Conservation (phyloP, 2,113 vertebrate genomes). For the Miniopterus natalensis region DNA sequence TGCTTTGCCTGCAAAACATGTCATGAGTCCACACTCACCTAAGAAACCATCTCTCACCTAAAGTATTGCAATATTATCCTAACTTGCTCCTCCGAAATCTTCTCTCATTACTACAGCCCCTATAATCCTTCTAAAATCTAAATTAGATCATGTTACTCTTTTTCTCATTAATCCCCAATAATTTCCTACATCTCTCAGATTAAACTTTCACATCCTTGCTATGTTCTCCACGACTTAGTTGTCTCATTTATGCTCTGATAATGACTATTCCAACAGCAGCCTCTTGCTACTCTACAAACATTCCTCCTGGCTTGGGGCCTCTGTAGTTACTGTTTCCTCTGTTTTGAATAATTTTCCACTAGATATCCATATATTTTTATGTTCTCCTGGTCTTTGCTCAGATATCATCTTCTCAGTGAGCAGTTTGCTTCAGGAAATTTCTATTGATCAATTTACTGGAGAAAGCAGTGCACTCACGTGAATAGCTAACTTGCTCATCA, state of each 20-base stretch:
- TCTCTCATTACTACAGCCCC: background rate
- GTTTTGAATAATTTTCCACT: background rate
- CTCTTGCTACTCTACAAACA: background rate
- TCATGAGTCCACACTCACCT: background rate
- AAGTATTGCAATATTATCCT: background rate
- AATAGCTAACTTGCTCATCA: background rate
- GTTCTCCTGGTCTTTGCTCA: background rate
- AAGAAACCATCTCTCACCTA: background rate
- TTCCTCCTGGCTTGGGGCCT: background rate
- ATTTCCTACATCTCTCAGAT: background rate
- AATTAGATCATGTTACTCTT: background rate
- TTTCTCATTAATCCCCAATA: background rate
- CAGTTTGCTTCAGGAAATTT: background rate
- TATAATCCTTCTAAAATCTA: background rate
- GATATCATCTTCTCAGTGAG: too few relatives aligned
- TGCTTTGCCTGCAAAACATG: background rate
- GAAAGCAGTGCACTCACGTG: background rate
- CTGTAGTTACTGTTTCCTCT: background rate
- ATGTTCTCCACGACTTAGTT: background rate
- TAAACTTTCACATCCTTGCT: background rate
- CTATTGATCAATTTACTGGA: background rate
- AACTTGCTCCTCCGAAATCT: background rate
- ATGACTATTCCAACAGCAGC: background rate
- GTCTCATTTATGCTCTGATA: background rate
- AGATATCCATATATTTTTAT: background rate